Conservation (phyloP, 1,140 invertebrate genomes). For the Branchinecta lindahli region DNA sequence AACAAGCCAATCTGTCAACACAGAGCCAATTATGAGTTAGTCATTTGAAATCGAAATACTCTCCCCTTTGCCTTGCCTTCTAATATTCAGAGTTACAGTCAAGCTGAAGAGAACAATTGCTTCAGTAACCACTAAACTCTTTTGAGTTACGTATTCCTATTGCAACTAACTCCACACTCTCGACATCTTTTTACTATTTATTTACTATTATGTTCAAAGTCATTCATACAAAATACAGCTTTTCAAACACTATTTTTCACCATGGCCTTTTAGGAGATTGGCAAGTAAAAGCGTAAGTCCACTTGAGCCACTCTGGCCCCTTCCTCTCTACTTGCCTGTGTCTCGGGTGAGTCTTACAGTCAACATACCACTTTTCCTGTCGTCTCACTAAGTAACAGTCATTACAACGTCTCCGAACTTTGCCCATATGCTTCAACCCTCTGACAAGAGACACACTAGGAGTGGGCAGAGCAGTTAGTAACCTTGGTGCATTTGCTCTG, state of each 20-base stretch:
- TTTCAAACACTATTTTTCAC: slow-evolving; percentile 21
- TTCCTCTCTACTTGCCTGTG: slow-evolving; percentile 61
- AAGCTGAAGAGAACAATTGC: neutral
- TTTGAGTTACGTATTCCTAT: neutral
- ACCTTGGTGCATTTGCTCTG: too few relatives aligned
- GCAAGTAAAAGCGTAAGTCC: slow-evolving; percentile 52
- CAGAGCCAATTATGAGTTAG: too few relatives aligned
- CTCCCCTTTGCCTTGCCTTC: neutral
- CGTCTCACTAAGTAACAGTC: slow-evolving; percentile 53
- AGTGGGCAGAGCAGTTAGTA: too few relatives aligned
- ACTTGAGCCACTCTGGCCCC: slow-evolving; percentile 43
- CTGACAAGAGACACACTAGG: slow-evolving; percentile 19
- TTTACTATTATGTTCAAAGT: neutral
- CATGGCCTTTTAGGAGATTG: slow-evolving; percentile 44
- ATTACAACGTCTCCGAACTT: slow-evolving; percentile 47
- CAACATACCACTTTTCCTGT: slow-evolving; percentile 49
- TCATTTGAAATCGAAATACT: too few relatives aligned
- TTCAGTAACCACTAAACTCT: neutral
- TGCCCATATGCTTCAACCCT: slow-evolving; percentile 43
- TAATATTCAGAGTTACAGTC: neutral
- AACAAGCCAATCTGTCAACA: too few relatives aligned
- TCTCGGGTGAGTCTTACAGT: slow-evolving; percentile 52
- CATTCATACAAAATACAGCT: neutral
- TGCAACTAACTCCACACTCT: neutral
- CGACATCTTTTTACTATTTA: neutral